phyloP scores from a whole-genome alignment of 2,797 vertebrate species.

The Salmo trutta region DNA sequence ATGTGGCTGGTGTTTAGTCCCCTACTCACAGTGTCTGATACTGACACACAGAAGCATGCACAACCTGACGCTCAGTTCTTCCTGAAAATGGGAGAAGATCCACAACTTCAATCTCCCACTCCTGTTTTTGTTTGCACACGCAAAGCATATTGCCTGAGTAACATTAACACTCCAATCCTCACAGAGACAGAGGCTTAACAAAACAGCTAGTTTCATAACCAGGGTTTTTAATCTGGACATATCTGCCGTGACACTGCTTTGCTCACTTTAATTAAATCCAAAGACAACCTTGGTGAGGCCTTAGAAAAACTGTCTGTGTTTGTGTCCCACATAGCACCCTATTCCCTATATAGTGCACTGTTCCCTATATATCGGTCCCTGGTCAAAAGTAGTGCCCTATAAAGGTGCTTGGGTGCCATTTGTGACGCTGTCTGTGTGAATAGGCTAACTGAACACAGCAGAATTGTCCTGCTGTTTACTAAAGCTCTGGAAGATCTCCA shows the following conservation, averaged over 20 bases:
- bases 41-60: not conserved
- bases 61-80: not conserved
- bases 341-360: not conserved
- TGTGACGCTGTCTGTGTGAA: slow-evolving; percentile 11
- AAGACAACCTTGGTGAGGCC: not conserved
- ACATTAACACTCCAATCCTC: slow-evolving; percentile 49
- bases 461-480: slow-evolving; percentile 20
- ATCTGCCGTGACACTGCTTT: slow-evolving; percentile 57
- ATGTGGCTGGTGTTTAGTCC: not conserved
- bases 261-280: slow-evolving; percentile 56
- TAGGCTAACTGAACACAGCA: not conserved
- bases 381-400: not conserved
- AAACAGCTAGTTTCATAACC: slow-evolving; percentile 57
- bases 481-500: slow-evolving; percentile 54
- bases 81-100: not conserved
- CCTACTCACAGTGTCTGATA: not conserved
- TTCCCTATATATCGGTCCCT: not conserved
- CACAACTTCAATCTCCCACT: slow-evolving; percentile 58
- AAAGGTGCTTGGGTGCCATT: not conserved
- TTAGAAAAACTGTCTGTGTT: slow-evolving; percentile 13
- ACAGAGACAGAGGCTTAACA: slow-evolving; percentile 41
- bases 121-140: slow-evolving; percentile 70
- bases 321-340: not conserved
- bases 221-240: slow-evolving; percentile 59
- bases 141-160: slow-evolving; percentile 64